phyloP scores from a whole-genome alignment of 2,888 invertebrate genomes.

The Andrena fulva region DNA sequence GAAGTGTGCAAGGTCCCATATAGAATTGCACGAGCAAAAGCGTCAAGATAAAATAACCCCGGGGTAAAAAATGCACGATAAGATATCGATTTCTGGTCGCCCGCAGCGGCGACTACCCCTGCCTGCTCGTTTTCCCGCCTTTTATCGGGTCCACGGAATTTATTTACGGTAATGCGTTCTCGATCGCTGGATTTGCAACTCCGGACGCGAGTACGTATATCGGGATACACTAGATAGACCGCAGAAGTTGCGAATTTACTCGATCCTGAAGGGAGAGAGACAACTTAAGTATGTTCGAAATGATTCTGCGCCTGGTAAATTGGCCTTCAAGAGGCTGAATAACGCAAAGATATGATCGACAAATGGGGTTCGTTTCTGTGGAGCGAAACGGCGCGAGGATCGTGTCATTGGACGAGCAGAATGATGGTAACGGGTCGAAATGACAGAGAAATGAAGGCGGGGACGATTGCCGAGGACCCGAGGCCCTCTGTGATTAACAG shows the following conservation, averaged over 20 bases:
- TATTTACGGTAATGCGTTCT: conserved; percentile 39
- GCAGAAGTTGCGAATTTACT: background rate
- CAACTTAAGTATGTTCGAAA: background rate
- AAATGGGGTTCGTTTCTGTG: conserved; percentile 10
- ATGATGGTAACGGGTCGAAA: conserved; percentile 18
- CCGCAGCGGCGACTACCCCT: background rate
- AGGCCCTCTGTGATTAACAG: conserved; percentile 63
- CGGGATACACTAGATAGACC: background rate
- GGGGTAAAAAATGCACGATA: conserved; percentile 19
- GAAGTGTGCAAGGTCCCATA: background rate
- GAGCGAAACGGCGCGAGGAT: background rate
- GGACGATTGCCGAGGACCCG: conserved; percentile 46
- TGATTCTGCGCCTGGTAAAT: too few species aligned
- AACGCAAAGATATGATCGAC: background rate
- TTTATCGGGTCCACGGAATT: conserved; percentile 28
- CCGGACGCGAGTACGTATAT: background rate
- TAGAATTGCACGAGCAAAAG: conserved; percentile 23
- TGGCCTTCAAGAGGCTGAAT: too few species aligned
- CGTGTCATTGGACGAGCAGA: conserved; percentile 31
- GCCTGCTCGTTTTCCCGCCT: background rate
- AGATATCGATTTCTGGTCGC: conserved; percentile 46
- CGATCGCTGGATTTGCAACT: conserved; percentile 23
- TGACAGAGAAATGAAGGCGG: conserved; percentile 48
- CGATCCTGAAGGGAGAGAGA: background rate
- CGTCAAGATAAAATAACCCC: conserved; percentile 28